Base-by-base conservation (phyloP, 2,113 vertebrate genomes). In the Neodontobutis hainanensis region DNA sequence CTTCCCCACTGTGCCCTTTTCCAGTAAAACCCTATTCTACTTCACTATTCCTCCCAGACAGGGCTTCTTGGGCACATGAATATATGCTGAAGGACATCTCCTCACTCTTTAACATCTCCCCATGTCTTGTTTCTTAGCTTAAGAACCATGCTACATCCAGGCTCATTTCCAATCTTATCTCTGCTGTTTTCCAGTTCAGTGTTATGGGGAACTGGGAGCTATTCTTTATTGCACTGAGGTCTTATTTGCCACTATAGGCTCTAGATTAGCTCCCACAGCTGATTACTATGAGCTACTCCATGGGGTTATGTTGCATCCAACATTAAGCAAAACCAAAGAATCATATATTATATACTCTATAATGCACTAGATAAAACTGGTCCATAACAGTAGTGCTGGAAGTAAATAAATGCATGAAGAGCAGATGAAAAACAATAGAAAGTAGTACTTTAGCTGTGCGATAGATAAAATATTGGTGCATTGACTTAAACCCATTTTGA, bases 1-100 rank as follows among this genome's bases (percentile, higher is more conserved):
- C 65, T 45, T 77, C 47, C 65, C 56, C 69, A 59, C 62, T 67
- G 66, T 63, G 70, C 1, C 0, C 11, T 69, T 71, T 71, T 61
- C 46, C 50, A 51, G 55, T n/a, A n/a, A n/a, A n/a, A n/a, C n/a
- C n/a, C n/a, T n/a, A n/a, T n/a, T n/a, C n/a, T n/a, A n/a, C n/a
- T 61, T 52, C 47, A 61, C 9, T 6, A 43, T 52, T 65, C 38
- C 15, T 56, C 53, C 11, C 62, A 46, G 50, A 46, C 0, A 52
- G 27, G 45, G 32, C n/a, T 61, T 56, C 15, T 43, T 40, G 19
- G 51, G n/a, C n/a, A 8, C 48, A 8, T 19, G 48, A 50, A n/a
- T n/a, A n/a, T n/a, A n/a, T n/a, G 6, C 48, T 10, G 48, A n/a
- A 16, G 16, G 48, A 7, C n/a, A 14, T 16, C 8, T 27, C 48